phyloP scores from a whole-genome alignment of 2,797 vertebrate species.

The Oreortyx pictus region DNA sequence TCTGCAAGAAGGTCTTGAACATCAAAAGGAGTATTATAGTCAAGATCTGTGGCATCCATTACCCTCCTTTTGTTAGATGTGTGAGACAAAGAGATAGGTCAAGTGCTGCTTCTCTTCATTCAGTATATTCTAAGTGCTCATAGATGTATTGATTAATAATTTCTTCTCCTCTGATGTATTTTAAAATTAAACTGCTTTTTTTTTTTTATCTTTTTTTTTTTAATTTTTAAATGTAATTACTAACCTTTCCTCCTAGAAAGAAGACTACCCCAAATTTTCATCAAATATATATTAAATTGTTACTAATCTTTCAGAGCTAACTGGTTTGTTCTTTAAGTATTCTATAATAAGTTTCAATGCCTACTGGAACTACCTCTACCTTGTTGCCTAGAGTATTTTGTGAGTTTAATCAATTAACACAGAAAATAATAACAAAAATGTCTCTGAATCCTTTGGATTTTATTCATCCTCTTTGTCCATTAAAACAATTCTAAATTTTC shows the following conservation, averaged over 20 bases:
- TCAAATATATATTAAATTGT: not conserved
- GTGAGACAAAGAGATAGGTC: not conserved
- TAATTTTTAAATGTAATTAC: not conserved
- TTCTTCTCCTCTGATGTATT: not conserved
- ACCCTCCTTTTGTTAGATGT: not conserved
- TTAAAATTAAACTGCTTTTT: not conserved
- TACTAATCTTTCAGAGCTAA: not conserved
- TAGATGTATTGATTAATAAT: not conserved
- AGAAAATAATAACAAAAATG: not conserved
- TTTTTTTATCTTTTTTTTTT: not conserved
- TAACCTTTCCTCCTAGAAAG: not conserved
- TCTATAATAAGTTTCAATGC: not conserved
- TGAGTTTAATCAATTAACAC: not conserved
- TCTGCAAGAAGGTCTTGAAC: not conserved
- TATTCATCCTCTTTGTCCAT: not conserved
- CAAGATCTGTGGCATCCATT: not conserved
- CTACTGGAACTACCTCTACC: not conserved
- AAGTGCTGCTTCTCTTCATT: not conserved
- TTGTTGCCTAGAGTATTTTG: not conserved
- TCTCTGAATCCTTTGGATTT: not conserved
- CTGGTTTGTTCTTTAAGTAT: not conserved
- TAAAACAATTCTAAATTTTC: not conserved
- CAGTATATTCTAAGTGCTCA: not conserved
- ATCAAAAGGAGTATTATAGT: not conserved
- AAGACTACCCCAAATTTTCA: not conserved